These are phyloP conservation scores for Piaya cayana DNA, from an alignment of 2,113 vertebrate genomes.

Conservation along the genomic window DNA sequence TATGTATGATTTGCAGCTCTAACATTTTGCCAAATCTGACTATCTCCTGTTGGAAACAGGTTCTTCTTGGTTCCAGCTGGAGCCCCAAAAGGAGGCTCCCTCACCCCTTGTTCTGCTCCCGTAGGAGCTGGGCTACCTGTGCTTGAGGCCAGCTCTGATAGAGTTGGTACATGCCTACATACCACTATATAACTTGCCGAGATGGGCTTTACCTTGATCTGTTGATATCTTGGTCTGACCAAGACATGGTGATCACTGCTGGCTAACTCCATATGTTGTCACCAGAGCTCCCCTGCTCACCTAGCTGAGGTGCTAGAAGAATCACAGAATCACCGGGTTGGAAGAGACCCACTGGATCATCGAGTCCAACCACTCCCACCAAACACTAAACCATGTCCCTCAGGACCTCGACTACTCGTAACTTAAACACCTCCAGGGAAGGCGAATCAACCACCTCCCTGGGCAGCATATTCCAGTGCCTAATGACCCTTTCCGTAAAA, in stretches of 20 bases:
- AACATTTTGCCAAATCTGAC: neutral
- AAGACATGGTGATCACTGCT: neutral
- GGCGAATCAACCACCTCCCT: too few species aligned
- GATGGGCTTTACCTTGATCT: neutral
- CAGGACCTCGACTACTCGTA: too few species aligned
- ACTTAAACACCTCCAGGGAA: too few species aligned
- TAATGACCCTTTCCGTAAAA: too few species aligned
- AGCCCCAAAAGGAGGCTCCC: neutral
- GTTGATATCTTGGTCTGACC: neutral
- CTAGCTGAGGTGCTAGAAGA: rapidly evolving
- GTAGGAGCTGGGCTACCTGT: neutral
- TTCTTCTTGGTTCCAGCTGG: neutral
- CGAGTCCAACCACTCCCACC: too few species aligned
- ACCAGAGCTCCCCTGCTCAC: neutral
- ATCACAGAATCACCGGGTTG: too few species aligned
- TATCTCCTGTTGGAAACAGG: neutral
- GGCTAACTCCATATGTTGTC: neutral
- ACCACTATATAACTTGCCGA: neutral
- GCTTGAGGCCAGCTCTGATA: neutral
- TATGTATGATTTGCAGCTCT: neutral
- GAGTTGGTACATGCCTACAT: neutral
- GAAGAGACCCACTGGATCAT: too few species aligned
- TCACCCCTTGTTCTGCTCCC: neutral
- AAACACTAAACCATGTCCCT: too few species aligned
- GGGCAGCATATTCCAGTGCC: too few species aligned